Evolutionary conservation across 2,888 invertebrate species (phyloP).

Genomic region (Coremacera marginata): DNA sequence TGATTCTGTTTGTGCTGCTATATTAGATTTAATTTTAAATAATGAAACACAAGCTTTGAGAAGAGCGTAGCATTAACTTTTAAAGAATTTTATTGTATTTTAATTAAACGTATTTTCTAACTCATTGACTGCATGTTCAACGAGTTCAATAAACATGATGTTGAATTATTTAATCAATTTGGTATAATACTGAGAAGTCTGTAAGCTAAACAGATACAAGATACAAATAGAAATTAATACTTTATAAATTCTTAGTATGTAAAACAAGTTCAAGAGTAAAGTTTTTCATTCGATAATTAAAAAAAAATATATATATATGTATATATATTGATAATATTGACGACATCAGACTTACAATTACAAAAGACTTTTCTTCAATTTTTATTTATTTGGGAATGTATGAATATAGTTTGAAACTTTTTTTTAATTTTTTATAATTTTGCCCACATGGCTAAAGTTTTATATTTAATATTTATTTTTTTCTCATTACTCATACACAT

Average conservation of each 20-base stretch:
- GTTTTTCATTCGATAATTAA: background rate
- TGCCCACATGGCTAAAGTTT: background rate
- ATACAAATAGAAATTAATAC: too few relatives aligned
- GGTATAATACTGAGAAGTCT: too few relatives aligned
- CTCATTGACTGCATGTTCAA: background rate
- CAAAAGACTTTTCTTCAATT: conserved; percentile 47
- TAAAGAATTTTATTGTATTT: background rate
- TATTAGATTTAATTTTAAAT: background rate
- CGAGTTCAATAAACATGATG: background rate
- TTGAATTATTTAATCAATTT: too few relatives aligned
- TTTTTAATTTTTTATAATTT: conserved; percentile 13
- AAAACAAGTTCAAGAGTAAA: background rate
- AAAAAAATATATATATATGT: background rate
- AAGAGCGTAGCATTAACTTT: background rate
- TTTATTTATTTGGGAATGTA: background rate
- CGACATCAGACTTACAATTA: conserved; percentile 67
- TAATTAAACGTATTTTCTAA: background rate
- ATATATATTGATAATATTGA: conserved; percentile 53
- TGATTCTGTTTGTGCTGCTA: too few relatives aligned
- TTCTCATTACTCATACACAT: too few relatives aligned
- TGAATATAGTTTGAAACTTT: background rate
- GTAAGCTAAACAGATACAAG: too few relatives aligned
- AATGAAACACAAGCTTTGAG: background rate
- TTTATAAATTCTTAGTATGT: too few relatives aligned
- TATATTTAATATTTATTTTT: background rate